A percentile compares a stretch with the other conserved stretches of the same genome.
Conservation (phyloP, 23 tunicate species). For the Ciona savignyi region DNA sequence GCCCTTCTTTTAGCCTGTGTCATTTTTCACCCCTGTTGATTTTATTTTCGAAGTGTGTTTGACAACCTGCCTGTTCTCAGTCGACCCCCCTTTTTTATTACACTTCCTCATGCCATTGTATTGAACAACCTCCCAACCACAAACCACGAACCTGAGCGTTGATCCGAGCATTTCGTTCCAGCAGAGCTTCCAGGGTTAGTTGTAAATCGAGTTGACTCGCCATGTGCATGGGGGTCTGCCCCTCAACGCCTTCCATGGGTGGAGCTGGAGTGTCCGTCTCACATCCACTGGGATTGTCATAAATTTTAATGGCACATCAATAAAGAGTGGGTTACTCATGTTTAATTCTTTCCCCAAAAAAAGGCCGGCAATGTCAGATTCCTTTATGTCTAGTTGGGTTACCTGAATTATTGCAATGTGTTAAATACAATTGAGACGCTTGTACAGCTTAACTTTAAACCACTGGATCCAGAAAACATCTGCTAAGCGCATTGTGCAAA, state of each 20-base stretch:
- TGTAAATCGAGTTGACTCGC: conserved; percentile 26
- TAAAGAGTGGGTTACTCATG: neutral
- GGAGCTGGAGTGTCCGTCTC: conserved; percentile 22
- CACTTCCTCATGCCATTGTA: neutral
- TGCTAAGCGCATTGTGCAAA: no score
- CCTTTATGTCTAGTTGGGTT: no score
- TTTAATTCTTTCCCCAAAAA: neutral
- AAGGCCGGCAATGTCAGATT: neutral
- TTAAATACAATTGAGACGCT: no score
- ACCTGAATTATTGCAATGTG: no score
- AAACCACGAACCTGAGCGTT: conserved; percentile 24
- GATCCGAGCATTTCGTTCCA: conserved; percentile 33
- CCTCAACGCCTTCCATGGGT: conserved; percentile 10
- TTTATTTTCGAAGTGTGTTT: no score
- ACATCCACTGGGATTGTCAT: conserved; percentile 19
- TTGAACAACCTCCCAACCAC: neutral
- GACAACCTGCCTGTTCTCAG: no score
- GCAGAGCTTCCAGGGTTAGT: conserved; percentile 6
- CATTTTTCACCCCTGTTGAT: no score
- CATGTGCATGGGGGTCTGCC: conserved; percentile 56
- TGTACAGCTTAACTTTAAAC: no score
- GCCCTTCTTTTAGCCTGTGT: no score
- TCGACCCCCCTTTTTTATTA: neutral
- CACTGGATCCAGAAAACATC: no score
- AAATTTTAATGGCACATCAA: neutral